These are phyloP conservation scores for Microcebus murinus DNA, from an alignment of 2,113 vertebrate species.

Conservation along the genomic window DNA sequence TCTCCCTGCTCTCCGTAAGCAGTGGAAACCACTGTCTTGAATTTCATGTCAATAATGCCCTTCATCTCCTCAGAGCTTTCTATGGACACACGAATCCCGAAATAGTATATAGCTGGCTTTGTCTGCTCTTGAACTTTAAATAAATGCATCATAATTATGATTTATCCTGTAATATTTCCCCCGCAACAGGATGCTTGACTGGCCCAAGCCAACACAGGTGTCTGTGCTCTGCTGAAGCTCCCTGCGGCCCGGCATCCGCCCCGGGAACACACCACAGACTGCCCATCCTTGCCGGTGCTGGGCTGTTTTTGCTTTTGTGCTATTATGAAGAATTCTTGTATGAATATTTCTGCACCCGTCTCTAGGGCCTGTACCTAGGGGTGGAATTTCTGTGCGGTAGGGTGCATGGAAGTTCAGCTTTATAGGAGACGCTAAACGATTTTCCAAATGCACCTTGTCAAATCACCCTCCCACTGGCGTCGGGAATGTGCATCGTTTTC, in stretches of 20 bases:
- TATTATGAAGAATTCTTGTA: background rate
- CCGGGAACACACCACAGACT: fast-evolving
- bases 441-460: background rate
- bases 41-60: background rate
- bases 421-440: background rate
- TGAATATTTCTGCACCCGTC: background rate
- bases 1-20: background rate
- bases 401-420: no score
- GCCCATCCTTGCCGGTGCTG: fast-evolving
- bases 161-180: background rate
- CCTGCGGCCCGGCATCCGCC: fast-evolving
- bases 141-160: no score
- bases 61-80: background rate
- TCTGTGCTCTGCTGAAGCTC: background rate
- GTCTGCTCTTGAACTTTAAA: background rate
- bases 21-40: background rate
- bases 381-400: background rate
- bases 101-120: background rate
- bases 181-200: background rate
- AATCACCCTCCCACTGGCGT: background rate
- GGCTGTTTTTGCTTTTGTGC: background rate
- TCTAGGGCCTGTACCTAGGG: no score
- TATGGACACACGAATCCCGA: background rate
- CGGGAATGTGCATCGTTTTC: no score
- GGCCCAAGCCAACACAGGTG: fast-evolving